phyloP scores from a whole-genome alignment of 2,113 vertebrate species.

The Perca flavescens region DNA sequence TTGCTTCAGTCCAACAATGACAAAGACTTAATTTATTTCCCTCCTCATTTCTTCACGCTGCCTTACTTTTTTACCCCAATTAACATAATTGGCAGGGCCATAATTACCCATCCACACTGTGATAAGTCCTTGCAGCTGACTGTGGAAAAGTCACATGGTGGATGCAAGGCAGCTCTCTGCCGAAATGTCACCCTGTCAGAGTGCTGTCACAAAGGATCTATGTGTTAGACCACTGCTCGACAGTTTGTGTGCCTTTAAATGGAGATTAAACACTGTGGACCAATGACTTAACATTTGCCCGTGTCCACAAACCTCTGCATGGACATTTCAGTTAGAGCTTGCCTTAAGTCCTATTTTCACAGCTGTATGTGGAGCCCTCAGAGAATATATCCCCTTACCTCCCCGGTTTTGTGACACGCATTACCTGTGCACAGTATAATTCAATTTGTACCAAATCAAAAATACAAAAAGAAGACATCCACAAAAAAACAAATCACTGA shows the following conservation, averaged over 20 bases:
- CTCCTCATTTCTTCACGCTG: constrained; percentile 9
- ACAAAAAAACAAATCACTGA: not conserved
- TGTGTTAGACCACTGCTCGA: constrained; percentile 15
- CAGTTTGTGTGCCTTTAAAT: constrained; percentile 30
- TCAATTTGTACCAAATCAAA: not conserved
- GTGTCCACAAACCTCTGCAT: constrained; percentile 10
- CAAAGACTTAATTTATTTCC: constrained; percentile 24
- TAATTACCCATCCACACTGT: constrained; percentile 29
- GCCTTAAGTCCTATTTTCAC: constrained; percentile 7
- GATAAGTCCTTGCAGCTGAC: constrained; percentile 18
- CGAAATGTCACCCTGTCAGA: constrained; percentile 52
- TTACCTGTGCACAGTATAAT: constrained; percentile 1
- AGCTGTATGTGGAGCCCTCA: constrained; percentile 6
- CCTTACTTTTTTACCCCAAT: not conserved
- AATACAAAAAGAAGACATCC: constrained; percentile 20
- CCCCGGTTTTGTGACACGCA: not conserved
- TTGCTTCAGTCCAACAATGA: constrained; percentile 21
- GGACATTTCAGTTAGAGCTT: not conserved
- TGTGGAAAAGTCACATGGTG: constrained; percentile 17
- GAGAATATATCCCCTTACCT: not conserved
- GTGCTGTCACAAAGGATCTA: constrained; percentile 28
- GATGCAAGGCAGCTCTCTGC: not conserved
- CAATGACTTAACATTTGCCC: constrained; percentile 30
- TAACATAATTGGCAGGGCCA: constrained; percentile 36
- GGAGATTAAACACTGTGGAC: constrained; percentile 32